Evolutionary conservation across 2,113 vertebrate genomes (phyloP), one percentile per base, ranked within the genome.

Genomic region (Butastur rufipennis): DNA sequence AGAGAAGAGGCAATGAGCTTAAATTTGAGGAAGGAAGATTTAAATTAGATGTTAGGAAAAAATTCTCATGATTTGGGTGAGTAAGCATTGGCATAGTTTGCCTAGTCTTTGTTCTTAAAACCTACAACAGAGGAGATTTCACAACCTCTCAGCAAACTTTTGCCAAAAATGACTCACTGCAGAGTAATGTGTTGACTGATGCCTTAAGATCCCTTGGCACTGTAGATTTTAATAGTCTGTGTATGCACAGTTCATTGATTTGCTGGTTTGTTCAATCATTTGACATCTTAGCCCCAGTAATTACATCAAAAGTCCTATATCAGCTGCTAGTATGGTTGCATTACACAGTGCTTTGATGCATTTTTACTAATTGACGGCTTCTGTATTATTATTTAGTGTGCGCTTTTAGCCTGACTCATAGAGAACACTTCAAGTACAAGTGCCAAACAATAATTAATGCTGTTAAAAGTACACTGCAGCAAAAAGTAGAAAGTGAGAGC

Each of bases 81-180:
- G 78, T 93, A 91, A 95, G 90, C 78, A 80, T 62, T 95, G 92
- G 95, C 81, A 65, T 5, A 48, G 62, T 61, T 32, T 58, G 40
- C 32, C 25, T 47, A 72, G 40, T 58, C 71, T 95, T 94, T 93
- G 78, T 82, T 96, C 87, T 93, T 62, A 88, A 92, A 93, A 84
- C n/a, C 36, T 88, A 8, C 48, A 90, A 45, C 13, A 82, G 77
- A 71, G 25, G 38, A 90, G 87, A 70, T 96, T 96, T 85, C 93
- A 73, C 50, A 94, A 96, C 43, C 55, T 81, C 62, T 70, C 25
- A 19, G 34, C 48, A 94, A 91, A 70, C 48, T 65, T 93, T 68
- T 90, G 95, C 94, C 95, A 95, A 83, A 96, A 92, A 88, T 94
- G 4, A 96, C 78, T 96, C 96, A 94, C 43, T 86, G 72, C 32